Base-by-base conservation (phyloP, 2,113 vertebrate genomes). In the Vidua chalybeata region DNA sequence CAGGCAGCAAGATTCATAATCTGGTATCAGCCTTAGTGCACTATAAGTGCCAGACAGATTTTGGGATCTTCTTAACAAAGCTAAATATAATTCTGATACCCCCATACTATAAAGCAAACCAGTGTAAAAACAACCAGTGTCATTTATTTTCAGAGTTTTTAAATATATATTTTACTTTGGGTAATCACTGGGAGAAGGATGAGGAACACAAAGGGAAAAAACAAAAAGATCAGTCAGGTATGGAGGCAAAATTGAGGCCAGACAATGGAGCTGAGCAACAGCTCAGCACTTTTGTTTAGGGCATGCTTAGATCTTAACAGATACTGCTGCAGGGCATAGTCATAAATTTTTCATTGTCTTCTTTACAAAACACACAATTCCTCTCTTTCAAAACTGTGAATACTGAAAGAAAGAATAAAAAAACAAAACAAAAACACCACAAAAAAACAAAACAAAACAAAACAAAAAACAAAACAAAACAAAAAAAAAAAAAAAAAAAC, bases 11-110 rank as follows among this genome's bases (percentile, higher is more conserved):
- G 52, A n/a, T 28, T 74, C 64, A 43, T 75, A 93, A 94, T 72
- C 90, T 0, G 0, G 0, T 48, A 55, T 17, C 7, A 6, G 82
- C 73, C 58, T 84, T 72, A 84, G 73, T 10, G 1, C 69, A 87
- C 31, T 35, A 9, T 5, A 71, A 71, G 81, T 75, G 66, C 66
- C 46, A 83, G 75, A 83, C 16, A 87, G 74, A 71, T 82, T 78
- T 52, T 33, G 45, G 39, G 26, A 68, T 77, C 85, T 84, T 72
- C 87, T 88, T 54, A 90, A 89, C 55, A 91, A 92, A 91, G 59
- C 62, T 93, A 93, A 90, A 88, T 66, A 54, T 64, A 88, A 88
- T 66, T 73, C 43, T 73, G 41, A 54, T 46, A 58, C 12, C 33
- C 74, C 35, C 21, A 13, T 8, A 21, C 26, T 88, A 48, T 31